phyloP scores from a whole-genome alignment of 2,888 invertebrate genomes.

The Drosophila subquinaria region DNA sequence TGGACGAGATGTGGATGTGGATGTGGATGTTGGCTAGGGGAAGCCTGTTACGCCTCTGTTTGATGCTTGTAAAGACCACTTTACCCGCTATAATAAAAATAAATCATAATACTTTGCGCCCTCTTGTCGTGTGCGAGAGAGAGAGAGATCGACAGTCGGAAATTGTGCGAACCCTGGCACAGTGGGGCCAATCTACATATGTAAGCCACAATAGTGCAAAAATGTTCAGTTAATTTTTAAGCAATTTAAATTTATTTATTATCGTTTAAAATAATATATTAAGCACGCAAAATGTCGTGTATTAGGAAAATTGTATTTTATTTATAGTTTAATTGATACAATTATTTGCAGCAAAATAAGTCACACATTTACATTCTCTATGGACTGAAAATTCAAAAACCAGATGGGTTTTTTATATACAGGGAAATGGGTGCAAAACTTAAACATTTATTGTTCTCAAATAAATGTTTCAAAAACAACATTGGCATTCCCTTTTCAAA shows the following conservation, averaged over 20 bases:
- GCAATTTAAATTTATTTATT: neutral
- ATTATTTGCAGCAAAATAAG: no score
- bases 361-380: no score
- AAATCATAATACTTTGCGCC: conserved; percentile 85
- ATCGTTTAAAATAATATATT: no score
- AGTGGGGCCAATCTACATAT: conserved; percentile 28
- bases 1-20: neutral
- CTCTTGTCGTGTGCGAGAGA: conserved; percentile 47
- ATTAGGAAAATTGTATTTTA: no score
- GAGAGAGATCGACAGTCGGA: conserved; percentile 20
- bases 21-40: conserved; percentile 1
- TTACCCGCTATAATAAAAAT: conserved; percentile 85
- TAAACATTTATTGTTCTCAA: no score
- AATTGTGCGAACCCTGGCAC: conserved; percentile 43
- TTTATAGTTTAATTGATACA: no score
- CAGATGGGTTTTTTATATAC: no score
- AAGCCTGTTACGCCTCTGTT: conserved; percentile 65
- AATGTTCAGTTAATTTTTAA: neutral
- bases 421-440: no score
- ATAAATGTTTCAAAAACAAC: no score
- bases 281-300: no score
- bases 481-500: no score
- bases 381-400: no score
- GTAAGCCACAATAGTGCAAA: neutral
- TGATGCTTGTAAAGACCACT: conserved; percentile 84